Conservation (phyloP, 2,888 invertebrate species). For the Aspidiotus destructor region DNA sequence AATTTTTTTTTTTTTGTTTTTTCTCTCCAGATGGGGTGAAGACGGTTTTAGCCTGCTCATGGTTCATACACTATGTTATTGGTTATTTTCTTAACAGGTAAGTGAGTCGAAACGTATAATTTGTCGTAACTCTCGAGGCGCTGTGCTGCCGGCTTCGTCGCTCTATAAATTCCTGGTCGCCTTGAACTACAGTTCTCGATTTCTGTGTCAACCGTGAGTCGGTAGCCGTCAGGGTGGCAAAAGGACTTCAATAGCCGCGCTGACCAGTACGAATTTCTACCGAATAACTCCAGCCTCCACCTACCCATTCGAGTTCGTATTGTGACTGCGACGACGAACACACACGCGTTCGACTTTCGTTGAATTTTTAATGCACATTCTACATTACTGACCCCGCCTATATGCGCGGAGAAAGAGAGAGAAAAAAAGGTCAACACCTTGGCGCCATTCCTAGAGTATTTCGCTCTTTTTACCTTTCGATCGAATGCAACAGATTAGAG, state of each 20-base stretch:
- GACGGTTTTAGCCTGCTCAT: constrained; percentile 28
- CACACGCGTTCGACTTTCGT: not conserved
- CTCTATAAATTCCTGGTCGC: not conserved
- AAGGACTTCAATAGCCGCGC: not conserved
- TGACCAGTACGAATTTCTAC: not conserved
- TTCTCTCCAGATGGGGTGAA: constrained; percentile 30
- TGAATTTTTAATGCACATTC: not conserved
- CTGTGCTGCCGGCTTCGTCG: not conserved
- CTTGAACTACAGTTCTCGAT: not conserved
- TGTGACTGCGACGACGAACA: too few relatives aligned
- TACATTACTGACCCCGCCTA: constrained; percentile 4
- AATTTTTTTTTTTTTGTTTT: not conserved
- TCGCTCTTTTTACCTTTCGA: not conserved
- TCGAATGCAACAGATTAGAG: constrained; percentile 8
- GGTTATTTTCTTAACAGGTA: constrained; percentile 32
- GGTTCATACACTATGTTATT: constrained; percentile 32
- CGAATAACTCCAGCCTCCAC: not conserved
- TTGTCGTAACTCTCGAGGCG: not conserved
- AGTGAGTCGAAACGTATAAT: not conserved
- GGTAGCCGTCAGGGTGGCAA: not conserved
- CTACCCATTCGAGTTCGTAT: not conserved
- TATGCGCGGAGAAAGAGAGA: constrained; percentile 10
- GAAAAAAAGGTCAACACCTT: constrained; percentile 10
- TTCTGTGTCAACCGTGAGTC: constrained; percentile 4
- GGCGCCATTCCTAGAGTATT: not conserved